Evolutionary conservation across 2,888 invertebrate species (phyloP).

Genomic region (Leucophora obtusa): DNA sequence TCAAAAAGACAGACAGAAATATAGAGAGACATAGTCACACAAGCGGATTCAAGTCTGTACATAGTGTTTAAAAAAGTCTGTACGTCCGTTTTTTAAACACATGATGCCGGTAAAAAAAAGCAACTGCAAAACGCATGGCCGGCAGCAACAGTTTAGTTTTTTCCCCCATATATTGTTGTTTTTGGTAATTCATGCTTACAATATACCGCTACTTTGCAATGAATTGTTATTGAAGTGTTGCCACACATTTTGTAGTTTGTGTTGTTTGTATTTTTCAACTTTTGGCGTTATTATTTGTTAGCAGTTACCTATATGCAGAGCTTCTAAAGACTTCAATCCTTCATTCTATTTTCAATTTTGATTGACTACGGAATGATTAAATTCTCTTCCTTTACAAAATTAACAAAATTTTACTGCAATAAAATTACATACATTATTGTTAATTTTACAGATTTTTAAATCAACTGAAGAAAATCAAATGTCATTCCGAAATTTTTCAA

Average conservation of each 20-base stretch:
- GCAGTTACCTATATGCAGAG: neutral
- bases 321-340: too few relatives aligned
- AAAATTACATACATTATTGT: too few relatives aligned
- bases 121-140: conserved; percentile 34
- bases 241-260: conserved; percentile 36
- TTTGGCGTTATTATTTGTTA: conserved; percentile 19
- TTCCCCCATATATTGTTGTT: conserved; percentile 20
- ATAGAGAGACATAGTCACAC: neutral
- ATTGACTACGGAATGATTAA: too few relatives aligned
- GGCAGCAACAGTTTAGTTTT: conserved; percentile 36
- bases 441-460: too few relatives aligned
- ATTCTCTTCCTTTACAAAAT: too few relatives aligned
- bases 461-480: too few relatives aligned
- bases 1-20: neutral
- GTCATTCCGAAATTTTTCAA: too few relatives aligned
- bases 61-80: neutral
- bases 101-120: conserved; percentile 32
- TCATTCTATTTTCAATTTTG: too few relatives aligned
- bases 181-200: conserved; percentile 40
- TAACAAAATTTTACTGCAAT: too few relatives aligned
- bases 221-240: conserved; percentile 52
- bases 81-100: neutral
- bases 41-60: neutral
- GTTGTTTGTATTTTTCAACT: neutral
- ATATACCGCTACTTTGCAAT: conserved; percentile 45